A percentile compares a stretch with the other conserved stretches of the same genome.
Conservation (phyloP, 2,888 invertebrate species). For the Pardosa pseudoannulata region DNA sequence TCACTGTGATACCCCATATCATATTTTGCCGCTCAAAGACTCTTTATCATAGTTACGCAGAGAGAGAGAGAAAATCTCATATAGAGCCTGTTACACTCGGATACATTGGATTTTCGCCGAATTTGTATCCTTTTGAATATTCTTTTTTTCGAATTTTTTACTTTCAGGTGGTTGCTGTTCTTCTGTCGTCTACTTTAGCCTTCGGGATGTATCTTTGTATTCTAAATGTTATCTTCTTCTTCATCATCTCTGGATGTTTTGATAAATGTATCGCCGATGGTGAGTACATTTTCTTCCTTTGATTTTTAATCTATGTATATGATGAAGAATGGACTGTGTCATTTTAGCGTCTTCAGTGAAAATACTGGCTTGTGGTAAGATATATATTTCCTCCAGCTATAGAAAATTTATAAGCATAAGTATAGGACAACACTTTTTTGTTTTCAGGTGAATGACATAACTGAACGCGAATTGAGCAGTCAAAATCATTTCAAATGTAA, state of each 20-base stretch:
- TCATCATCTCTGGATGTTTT: conserved; percentile 60
- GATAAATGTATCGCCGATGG: conserved; percentile 52
- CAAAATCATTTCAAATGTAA: no score
- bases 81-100: neutral
- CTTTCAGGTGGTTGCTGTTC: conserved; percentile 58
- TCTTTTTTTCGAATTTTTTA: conserved; percentile 49
- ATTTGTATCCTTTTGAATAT: conserved; percentile 64
- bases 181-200: conserved; percentile 44
- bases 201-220: conserved; percentile 52
- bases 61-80: neutral
- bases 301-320: neutral
- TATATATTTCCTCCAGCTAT: no score
- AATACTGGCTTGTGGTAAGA: no score
- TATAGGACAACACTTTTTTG: no score
- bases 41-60: neutral
- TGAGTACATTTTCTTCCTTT: conserved; percentile 30
- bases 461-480: no score
- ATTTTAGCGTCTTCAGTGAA: no score
- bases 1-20: conserved; percentile 27
- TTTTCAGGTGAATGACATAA: no score
- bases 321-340: no score
- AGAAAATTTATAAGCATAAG: no score
- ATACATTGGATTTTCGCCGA: conserved; percentile 9
- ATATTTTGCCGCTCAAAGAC: conserved; percentile 4
- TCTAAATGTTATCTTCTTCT: conserved; percentile 53